A percentile compares a stretch with the other conserved stretches of the same genome.
Conservation (phyloP, 2,888 invertebrate genomes). For the Oscheius onirici region DNA sequence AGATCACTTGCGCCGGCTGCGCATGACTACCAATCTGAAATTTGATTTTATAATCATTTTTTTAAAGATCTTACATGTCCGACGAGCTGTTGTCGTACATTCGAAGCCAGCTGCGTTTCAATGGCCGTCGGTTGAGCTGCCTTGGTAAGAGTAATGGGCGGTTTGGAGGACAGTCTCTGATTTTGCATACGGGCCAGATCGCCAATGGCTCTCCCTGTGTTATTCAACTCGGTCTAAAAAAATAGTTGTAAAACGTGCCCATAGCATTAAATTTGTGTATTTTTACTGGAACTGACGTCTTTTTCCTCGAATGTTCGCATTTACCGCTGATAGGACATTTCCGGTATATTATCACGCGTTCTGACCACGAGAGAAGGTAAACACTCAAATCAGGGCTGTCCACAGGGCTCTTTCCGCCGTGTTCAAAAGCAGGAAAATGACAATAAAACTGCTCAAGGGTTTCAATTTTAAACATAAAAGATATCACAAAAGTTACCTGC, state of each 20-base stretch:
- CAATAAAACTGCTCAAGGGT: too few species aligned
- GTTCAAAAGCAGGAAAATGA: too few species aligned
- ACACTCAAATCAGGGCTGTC: too few species aligned
- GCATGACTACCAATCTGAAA: conserved; percentile 37
- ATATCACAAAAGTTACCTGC: conserved; percentile 26
- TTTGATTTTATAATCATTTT: background rate
- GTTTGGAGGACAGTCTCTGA: conserved; percentile 49
- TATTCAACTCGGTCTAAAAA: conserved; percentile 44
- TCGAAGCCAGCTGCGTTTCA: conserved; percentile 60
- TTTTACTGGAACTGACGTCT: too few species aligned
- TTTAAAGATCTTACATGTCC: conserved; percentile 40
- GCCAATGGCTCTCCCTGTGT: conserved; percentile 45
- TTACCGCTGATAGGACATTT: too few species aligned
- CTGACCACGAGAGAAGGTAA: too few species aligned
- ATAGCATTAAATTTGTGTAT: too few species aligned
- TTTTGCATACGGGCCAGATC: conserved; percentile 61
- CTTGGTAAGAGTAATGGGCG: conserved; percentile 52
- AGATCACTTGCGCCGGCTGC: conserved; percentile 56
- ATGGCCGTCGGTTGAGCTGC: conserved; percentile 41
- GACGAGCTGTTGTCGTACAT: conserved; percentile 51
- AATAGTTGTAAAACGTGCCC: too few species aligned
- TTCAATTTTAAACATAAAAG: too few species aligned
- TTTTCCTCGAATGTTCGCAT: too few species aligned
- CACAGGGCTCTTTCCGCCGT: too few species aligned
- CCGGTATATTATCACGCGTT: too few species aligned